phyloP scores from a whole-genome alignment of 2,113 vertebrate genomes.

The Butorides virescens region DNA sequence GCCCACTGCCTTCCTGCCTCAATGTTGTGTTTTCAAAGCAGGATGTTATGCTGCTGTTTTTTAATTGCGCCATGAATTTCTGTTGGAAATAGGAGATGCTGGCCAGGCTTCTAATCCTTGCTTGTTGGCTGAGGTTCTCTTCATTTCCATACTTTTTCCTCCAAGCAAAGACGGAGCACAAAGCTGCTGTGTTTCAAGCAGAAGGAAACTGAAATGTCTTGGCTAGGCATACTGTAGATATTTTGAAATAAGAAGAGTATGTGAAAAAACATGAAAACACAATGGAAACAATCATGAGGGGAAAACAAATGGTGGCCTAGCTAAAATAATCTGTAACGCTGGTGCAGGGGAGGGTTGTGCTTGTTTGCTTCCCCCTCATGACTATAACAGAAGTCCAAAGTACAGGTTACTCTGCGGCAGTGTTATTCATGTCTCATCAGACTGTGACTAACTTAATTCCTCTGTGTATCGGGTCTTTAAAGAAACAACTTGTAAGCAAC shows the following conservation, averaged over 20 bases:
- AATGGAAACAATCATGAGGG: background rate
- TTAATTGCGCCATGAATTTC: background rate
- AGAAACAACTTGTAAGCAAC: background rate
- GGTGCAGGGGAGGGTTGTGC: background rate
- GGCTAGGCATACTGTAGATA: background rate
- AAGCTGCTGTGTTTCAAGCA: background rate
- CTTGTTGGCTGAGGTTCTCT: background rate
- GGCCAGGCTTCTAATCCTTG: background rate
- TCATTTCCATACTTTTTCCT: background rate
- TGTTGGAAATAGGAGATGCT: background rate
- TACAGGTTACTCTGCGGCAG: background rate
- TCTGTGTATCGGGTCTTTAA: background rate
- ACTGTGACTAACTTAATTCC: background rate
- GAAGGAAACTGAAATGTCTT: background rate
- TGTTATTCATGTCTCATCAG: background rate
- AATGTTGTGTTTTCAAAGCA: background rate
- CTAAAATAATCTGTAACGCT: fast-evolving
- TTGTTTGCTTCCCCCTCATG: background rate
- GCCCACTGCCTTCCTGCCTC: background rate
- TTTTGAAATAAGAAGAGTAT: background rate
- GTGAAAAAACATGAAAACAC: fast-evolving
- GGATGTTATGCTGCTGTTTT: background rate
- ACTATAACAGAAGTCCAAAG: background rate
- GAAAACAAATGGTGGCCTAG: background rate
- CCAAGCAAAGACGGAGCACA: background rate